Evolutionary conservation across 2,888 invertebrate genomes (phyloP).

Genomic region (Pardosa pseudoannulata): DNA sequence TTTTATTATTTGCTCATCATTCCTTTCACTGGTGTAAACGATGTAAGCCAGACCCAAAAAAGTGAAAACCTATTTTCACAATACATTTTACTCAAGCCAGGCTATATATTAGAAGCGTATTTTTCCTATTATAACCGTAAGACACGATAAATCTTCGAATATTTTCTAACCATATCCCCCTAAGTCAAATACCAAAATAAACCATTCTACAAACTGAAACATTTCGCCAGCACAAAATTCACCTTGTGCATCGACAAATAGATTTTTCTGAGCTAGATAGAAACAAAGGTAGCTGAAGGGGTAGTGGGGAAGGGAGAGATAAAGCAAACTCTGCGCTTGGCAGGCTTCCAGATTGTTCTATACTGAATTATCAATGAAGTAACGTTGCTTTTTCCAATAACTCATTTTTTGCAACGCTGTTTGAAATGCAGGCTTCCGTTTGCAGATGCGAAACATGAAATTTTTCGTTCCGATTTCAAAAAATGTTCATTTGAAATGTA

Average conservation of each 20-base stretch:
- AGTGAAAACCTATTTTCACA: too few relatives aligned
- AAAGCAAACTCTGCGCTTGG: conserved; percentile 35
- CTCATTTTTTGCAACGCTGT: conserved; percentile 43
- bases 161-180: too few relatives aligned
- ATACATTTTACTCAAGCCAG: too few relatives aligned
- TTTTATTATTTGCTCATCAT: too few relatives aligned
- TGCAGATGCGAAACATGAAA: neutral
- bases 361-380: conserved; percentile 62
- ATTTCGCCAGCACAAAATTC: neutral
- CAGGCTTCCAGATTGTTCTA: conserved; percentile 61
- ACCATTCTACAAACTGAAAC: neutral
- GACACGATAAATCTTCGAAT: too few relatives aligned
- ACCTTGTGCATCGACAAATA: conserved; percentile 54
- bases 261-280: conserved; percentile 29
- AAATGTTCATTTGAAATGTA: neutral
- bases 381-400: conserved; percentile 65
- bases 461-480: neutral
- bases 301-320: neutral
- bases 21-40: too few relatives aligned
- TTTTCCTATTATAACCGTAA: too few relatives aligned
- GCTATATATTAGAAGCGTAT: too few relatives aligned
- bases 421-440: conserved; percentile 15
- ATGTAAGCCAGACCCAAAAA: too few relatives aligned
- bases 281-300: conserved; percentile 33
- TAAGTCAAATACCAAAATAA: neutral